phyloP scores from a whole-genome alignment of 1,140 invertebrate genomes.

The Pachypeltis micranthus region DNA sequence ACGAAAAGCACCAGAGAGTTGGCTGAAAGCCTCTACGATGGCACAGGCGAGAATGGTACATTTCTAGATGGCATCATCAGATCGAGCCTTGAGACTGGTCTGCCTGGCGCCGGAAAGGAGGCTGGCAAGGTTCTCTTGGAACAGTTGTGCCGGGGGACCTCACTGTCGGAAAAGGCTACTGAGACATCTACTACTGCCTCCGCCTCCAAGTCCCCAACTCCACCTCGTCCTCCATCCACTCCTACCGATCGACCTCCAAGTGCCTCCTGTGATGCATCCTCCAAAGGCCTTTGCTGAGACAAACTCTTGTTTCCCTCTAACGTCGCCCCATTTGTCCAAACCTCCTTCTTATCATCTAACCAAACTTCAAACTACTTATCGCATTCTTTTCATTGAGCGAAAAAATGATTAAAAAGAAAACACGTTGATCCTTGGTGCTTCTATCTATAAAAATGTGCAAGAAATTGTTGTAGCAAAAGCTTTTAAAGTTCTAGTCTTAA shows the following conservation, averaged over 20 bases:
- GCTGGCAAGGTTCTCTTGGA: constrained; percentile 54
- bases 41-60: constrained; percentile 52
- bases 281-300: constrained; percentile 19
- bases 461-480: constrained; percentile 20
- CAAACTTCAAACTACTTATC: not conserved
- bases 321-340: too few relatives aligned
- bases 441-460: constrained; percentile 14
- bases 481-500: constrained; percentile 21
- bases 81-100: constrained; percentile 55
- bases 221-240: not conserved
- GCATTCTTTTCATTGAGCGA: constrained; percentile 8
- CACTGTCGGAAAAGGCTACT: constrained; percentile 26
- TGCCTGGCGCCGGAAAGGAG: constrained; percentile 30
- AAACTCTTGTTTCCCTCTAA: not conserved
- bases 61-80: constrained; percentile 70
- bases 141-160: constrained; percentile 51
- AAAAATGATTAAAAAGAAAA: too few relatives aligned
- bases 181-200: not conserved
- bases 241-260: not conserved
- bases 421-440: constrained; percentile 19
- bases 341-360: not conserved
- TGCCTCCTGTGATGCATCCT: constrained; percentile 6
- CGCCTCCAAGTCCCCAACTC: not conserved
- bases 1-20: constrained; percentile 46
- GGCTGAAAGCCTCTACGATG: constrained; percentile 47